Evolutionary conservation across 2,113 vertebrate species (phyloP).

Genomic region (Neolamprologus kungweensis): DNA sequence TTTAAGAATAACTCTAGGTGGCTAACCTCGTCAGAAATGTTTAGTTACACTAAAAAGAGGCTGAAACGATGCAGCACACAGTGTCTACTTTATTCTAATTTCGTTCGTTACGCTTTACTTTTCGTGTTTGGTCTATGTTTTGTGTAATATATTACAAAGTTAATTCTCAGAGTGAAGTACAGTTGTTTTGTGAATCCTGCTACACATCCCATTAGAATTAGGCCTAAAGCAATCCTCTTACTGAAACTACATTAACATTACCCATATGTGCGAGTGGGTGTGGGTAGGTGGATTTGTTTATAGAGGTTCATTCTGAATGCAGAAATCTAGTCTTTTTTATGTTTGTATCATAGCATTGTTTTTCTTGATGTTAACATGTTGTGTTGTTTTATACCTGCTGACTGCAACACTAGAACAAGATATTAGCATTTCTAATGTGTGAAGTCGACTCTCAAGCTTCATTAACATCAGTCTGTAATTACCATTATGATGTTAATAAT

Average conservation of each 20-base stretch:
- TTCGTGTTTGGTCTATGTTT: conserved; percentile 26
- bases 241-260: conserved; percentile 7
- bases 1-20: conserved; percentile 18
- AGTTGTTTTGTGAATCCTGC: conserved; percentile 30
- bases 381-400: neutral
- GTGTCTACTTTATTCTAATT: conserved; percentile 11
- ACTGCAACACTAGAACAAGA: neutral
- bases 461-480: neutral
- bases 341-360: neutral
- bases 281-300: conserved; percentile 4
- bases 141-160: conserved; percentile 37
- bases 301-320: conserved; percentile 5
- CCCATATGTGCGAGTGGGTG: conserved; percentile 16
- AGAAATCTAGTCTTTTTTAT: neutral
- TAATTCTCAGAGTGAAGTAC: conserved; percentile 32
- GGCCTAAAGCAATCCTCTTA: neutral
- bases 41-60: neutral
- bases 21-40: neutral
- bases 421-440: neutral
- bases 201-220: conserved; percentile 17
- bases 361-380: neutral
- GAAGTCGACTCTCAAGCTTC: neutral
- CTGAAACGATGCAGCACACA: neutral
- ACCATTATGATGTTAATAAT: conserved; percentile 27
- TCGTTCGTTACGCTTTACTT: neutral